Evolutionary conservation across 2,113 vertebrate species (phyloP).

Genomic region (Opisthocomus hoazin): DNA sequence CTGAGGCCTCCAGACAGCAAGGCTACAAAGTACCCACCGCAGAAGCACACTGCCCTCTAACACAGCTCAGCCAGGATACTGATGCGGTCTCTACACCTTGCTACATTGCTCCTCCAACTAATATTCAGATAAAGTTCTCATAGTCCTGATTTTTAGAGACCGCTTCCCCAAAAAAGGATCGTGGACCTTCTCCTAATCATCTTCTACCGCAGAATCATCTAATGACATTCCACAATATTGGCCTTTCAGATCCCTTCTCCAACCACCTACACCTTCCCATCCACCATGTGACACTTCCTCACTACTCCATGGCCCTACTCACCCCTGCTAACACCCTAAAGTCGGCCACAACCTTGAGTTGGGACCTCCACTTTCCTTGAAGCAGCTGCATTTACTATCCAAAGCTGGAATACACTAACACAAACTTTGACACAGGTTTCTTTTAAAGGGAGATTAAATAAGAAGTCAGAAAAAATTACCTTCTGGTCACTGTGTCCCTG

Average conservation of each 20-base stretch:
- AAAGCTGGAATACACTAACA: not conserved
- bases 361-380: not conserved
- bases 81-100: not conserved
- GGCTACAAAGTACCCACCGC: not conserved
- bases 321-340: not conserved
- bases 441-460: not conserved
- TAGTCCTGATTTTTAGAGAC: not conserved
- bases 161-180: not conserved
- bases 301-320: accelerated
- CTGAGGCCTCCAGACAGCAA: not conserved
- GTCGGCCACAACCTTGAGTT: not conserved
- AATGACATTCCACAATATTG: not conserved
- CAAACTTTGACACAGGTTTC: not conserved
- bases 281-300: accelerated
- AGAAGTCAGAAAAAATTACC: not conserved
- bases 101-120: not conserved
- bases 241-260: not conserved
- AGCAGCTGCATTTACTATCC: not conserved
- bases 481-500: not conserved
- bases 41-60: not conserved
- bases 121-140: not conserved
- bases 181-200: not conserved
- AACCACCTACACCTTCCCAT: not conserved
- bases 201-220: not conserved
- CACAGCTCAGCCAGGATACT: not conserved